phyloP scores from a whole-genome alignment of 2,797 vertebrate genomes.

The Lepus oiostolus region DNA sequence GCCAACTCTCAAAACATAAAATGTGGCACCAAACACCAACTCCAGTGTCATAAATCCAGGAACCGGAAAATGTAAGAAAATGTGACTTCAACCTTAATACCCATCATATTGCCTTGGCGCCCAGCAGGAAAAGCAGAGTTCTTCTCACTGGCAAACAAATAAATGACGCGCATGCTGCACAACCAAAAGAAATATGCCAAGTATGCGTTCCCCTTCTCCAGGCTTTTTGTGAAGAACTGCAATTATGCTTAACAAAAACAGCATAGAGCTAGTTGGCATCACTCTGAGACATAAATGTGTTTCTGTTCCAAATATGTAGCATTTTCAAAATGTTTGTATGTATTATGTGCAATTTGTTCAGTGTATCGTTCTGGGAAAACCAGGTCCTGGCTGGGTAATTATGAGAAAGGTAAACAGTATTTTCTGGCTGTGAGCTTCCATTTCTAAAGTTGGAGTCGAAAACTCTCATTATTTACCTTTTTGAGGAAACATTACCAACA shows the following conservation, averaged over 20 bases:
- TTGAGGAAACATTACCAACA: constrained; percentile 74
- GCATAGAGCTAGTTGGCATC: constrained; percentile 76
- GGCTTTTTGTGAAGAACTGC: constrained; percentile 82
- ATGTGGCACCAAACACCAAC: constrained; percentile 58
- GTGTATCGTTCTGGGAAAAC: constrained; percentile 80
- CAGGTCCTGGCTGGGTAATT: constrained; percentile 79
- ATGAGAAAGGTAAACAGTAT: constrained; percentile 84
- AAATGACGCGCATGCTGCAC: constrained; percentile 79
- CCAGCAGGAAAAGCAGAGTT: constrained; percentile 84
- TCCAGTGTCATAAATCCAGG: constrained; percentile 50
- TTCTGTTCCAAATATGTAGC: constrained; percentile 80
- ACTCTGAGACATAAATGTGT: constrained; percentile 76
- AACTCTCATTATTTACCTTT: constrained; percentile 83
- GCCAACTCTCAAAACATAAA: constrained; percentile 57
- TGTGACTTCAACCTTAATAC: constrained; percentile 53
- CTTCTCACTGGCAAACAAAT: constrained; percentile 81
- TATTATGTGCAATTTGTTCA: constrained; percentile 81
- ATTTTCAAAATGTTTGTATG: constrained; percentile 84
- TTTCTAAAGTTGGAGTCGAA: constrained; percentile 79
- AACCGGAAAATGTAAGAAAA: constrained; percentile 77
- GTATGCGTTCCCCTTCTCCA: constrained; percentile 73
- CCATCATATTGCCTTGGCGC: constrained; percentile 58
- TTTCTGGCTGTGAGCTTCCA: constrained; percentile 81
- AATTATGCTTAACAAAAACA: constrained; percentile 86
- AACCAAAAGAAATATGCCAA: constrained; percentile 82